Evolutionary conservation across 2,113 vertebrate species (phyloP).

Genomic region (Sigmodon hispidus): DNA sequence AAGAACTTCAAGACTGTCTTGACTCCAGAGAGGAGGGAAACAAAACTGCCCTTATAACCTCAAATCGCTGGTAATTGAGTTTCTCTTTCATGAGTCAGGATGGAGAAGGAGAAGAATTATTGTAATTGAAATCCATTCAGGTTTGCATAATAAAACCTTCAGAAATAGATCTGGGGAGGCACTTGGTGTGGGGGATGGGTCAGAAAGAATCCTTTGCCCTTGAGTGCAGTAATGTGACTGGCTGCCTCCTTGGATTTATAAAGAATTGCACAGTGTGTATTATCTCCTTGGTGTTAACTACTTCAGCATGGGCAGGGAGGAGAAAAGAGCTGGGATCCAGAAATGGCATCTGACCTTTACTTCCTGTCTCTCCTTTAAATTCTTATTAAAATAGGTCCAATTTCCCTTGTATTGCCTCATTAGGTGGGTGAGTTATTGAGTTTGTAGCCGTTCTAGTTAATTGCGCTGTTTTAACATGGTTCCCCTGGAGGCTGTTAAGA

Average conservation of each 20-base stretch:
- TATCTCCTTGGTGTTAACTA: conserved; percentile 59
- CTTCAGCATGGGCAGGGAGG: conserved; percentile 50
- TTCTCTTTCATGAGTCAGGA: conserved; percentile 65
- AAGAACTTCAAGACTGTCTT: conserved; percentile 40
- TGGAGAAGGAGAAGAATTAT: conserved; percentile 71
- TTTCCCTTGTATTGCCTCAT: conserved; percentile 84
- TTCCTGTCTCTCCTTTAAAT: conserved; percentile 75
- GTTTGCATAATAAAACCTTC: conserved; percentile 73
- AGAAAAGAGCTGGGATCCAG: conserved; percentile 66
- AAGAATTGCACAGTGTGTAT: conserved; percentile 51
- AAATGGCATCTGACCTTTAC: conserved; percentile 80
- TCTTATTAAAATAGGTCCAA: conserved; percentile 76
- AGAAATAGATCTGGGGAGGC: conserved; percentile 63
- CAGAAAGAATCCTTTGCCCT: conserved; percentile 69
- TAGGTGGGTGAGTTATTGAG: conserved; percentile 84
- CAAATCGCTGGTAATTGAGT: conserved; percentile 66
- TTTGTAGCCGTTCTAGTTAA: conserved; percentile 82
- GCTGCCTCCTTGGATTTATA: conserved; percentile 61
- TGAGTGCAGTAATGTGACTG: conserved; percentile 49
- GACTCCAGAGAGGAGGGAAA: background rate
- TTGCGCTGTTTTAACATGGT: conserved; percentile 78
- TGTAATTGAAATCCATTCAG: conserved; percentile 75
- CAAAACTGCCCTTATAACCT: conserved; percentile 31
- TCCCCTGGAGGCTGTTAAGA: conserved; percentile 77
- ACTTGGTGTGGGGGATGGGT: conserved; percentile 56